Percentiles rank a stretch among this genome's conserved stretches.
These are phyloP conservation scores for Typhlichthys eigenmanni DNA, from an alignment of 2,797 vertebrate genomes.

Conservation along the genomic window DNA sequence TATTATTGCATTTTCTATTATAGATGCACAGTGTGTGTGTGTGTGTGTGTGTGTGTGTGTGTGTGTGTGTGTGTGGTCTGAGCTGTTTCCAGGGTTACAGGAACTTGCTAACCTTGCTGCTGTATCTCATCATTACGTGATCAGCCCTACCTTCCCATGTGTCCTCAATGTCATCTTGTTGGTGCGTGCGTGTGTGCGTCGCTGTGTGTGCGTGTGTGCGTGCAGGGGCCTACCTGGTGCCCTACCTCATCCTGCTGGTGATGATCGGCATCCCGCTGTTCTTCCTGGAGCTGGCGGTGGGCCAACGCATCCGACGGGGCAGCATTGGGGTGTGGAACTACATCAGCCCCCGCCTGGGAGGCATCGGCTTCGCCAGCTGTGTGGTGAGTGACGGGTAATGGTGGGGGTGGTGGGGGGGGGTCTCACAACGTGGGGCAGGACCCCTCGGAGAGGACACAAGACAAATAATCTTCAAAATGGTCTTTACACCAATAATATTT, in stretches of 20 bases:
- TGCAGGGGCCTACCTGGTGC: slow-evolving; percentile 94
- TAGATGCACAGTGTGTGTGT: no score
- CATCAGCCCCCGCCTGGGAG: slow-evolving; percentile 93
- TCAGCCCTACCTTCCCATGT: slow-evolving; percentile 1
- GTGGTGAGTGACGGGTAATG: slow-evolving; percentile 79
- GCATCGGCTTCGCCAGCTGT: slow-evolving; percentile 96
- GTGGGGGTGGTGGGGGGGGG: no score
- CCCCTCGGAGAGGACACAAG: no score
- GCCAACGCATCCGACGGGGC: slow-evolving; percentile 92
- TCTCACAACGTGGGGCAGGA: no score
- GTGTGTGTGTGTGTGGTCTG: background rate
- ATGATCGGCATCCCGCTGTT: slow-evolving; percentile 96
- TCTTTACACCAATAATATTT: no score
- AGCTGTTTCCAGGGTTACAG: background rate
- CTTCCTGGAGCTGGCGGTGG: slow-evolving; percentile 96
- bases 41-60: no score
- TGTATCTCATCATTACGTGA: slow-evolving; percentile 14
- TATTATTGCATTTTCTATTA: no score
- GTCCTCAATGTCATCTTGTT: background rate
- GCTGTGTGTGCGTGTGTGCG: background rate
- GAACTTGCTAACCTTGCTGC: background rate
- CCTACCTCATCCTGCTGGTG: slow-evolving; percentile 90
- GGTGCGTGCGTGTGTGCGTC: background rate
- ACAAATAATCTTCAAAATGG: no score
- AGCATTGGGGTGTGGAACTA: slow-evolving; percentile 99